These are phyloP conservation scores for Ypsolopha sequella DNA, from an alignment of 2,888 invertebrate species.

Conservation along the genomic window DNA sequence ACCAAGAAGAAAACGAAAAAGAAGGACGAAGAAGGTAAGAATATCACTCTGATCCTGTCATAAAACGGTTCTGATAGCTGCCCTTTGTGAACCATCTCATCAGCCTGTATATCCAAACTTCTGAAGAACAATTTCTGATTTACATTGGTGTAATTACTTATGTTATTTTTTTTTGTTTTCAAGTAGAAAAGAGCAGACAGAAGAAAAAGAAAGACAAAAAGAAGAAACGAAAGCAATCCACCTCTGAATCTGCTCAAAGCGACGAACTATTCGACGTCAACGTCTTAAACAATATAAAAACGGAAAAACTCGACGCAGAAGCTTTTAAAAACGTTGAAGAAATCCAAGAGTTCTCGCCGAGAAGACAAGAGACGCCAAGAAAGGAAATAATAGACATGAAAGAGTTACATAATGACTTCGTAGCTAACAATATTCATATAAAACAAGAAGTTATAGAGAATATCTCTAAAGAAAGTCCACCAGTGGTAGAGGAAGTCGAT, in stretches of 20 bases:
- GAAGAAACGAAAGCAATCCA: conserved; percentile 29
- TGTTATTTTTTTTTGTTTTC: too few species aligned
- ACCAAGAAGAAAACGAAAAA: conserved; percentile 15
- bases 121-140: too few species aligned
- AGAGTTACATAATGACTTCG: conserved; percentile 57
- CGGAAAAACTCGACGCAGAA: conserved; percentile 52
- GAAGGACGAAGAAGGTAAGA: conserved; percentile 13
- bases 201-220: conserved; percentile 23
- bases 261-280: conserved; percentile 53
- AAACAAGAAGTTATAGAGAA: conserved; percentile 37
- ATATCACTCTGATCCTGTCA: too few species aligned
- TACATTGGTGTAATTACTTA: too few species aligned
- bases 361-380: conserved; percentile 19
- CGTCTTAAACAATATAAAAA: conserved; percentile 56
- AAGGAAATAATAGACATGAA: conserved; percentile 57
- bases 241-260: conserved; percentile 34
- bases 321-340: conserved; percentile 12
- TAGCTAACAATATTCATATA: conserved; percentile 44
- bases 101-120: too few species aligned
- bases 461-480: background rate
- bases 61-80: too few species aligned
- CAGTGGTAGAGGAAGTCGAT: background rate
- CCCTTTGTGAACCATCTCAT: too few species aligned
- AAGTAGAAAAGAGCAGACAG: conserved; percentile 11
- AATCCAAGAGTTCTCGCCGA: conserved; percentile 33